Percentiles rank a stretch among this genome's conserved stretches.
Conservation (phyloP, 2,888 invertebrate genomes). For the Cremastinae sp. region DNA sequence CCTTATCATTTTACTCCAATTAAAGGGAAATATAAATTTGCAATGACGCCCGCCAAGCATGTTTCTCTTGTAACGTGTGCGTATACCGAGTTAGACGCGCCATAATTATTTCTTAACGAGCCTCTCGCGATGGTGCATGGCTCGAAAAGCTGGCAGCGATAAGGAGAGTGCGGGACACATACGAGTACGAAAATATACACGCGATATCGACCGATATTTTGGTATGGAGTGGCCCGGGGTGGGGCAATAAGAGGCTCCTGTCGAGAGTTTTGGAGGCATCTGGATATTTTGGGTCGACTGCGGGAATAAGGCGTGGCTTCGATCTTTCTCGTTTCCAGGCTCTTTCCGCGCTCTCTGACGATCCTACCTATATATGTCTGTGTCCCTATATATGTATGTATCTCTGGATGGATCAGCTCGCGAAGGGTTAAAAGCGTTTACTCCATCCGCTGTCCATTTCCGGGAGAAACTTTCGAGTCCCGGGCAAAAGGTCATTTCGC, state of each 20-base stretch:
- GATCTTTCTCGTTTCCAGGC: conserved; percentile 34
- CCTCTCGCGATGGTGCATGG: conserved; percentile 39
- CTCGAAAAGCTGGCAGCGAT: conserved; percentile 38
- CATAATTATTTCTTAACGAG: conserved; percentile 8
- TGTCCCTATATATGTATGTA: no score
- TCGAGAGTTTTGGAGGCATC: conserved; percentile 61
- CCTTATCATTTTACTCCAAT: no score
- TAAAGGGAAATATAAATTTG: no score
- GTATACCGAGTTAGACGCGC: no score
- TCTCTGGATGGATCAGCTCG: conserved; percentile 28
- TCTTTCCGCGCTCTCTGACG: conserved; percentile 39
- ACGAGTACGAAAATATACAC: not conserved
- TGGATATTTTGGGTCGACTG: conserved; percentile 64
- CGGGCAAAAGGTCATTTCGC: conserved; percentile 16
- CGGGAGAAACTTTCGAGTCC: conserved; percentile 36
- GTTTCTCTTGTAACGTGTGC: no score
- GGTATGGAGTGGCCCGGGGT: conserved; percentile 47
- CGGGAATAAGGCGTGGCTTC: conserved; percentile 68
- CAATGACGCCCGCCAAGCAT: no score
- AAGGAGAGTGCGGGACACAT: conserved; percentile 34
- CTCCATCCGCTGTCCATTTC: conserved; percentile 46
- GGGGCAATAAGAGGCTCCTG: conserved; percentile 54
- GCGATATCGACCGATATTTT: conserved; percentile 65
- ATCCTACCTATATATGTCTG: conserved; percentile 18
- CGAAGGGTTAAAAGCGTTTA: no score